phyloP scores from a whole-genome alignment of 2,797 vertebrate species.

The Micropoecilia bifurca region DNA sequence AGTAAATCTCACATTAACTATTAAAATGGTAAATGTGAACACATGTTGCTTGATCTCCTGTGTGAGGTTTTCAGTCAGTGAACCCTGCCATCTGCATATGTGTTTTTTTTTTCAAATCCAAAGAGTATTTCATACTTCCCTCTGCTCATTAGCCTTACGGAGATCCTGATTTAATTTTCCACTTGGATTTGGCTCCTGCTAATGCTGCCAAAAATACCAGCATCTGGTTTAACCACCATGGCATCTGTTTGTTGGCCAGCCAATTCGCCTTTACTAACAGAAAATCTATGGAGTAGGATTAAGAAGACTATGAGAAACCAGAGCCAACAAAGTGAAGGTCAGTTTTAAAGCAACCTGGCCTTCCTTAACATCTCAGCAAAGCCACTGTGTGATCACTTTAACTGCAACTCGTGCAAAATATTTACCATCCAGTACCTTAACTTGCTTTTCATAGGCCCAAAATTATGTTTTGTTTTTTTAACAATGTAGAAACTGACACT shows the following conservation, averaged over 20 bases:
- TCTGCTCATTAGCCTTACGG: background rate
- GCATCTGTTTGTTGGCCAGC: background rate
- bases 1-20: background rate
- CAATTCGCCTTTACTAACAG: background rate
- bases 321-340: background rate
- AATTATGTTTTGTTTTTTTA: background rate
- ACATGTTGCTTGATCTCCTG: background rate
- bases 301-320: background rate
- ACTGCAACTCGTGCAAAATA: background rate
- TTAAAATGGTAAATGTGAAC: background rate
- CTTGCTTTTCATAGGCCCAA: background rate
- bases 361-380: background rate
- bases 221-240: background rate
- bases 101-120: background rate
- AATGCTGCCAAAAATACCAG: background rate
- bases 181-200: background rate
- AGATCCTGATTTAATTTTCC: background rate
- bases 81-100: background rate
- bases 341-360: background rate
- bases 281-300: background rate
- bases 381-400: background rate
- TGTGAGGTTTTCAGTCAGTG: background rate
- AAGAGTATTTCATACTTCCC: background rate
- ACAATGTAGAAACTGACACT: background rate
- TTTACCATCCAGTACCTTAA: background rate